phyloP scores from a whole-genome alignment of 2,113 vertebrate genomes.

The Halcyon senegalensis region DNA sequence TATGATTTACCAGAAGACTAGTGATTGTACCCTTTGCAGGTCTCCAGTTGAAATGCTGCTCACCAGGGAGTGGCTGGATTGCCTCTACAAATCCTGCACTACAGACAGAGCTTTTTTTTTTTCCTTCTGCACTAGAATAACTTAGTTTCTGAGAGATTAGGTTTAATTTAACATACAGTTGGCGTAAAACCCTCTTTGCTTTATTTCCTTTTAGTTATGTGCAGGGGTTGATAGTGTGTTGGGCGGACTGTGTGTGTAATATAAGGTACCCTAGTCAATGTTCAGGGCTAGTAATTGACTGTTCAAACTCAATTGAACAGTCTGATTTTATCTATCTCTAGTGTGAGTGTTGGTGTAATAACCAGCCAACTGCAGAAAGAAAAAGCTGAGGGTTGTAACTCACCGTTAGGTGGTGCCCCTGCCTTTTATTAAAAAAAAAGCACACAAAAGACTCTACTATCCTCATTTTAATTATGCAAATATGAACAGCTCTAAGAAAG shows the following conservation, averaged over 20 bases:
- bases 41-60: background rate
- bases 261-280: background rate
- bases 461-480: background rate
- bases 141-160: background rate
- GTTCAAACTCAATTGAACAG: background rate
- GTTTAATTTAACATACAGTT: background rate
- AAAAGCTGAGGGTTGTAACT: background rate
- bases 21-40: background rate
- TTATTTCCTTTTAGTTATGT: background rate
- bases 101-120: background rate
- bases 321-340: background rate
- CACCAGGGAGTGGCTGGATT: background rate
- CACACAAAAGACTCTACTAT: background rate
- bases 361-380: background rate
- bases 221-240: fast-evolving
- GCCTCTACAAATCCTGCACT: background rate
- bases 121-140: background rate
- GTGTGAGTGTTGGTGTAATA: background rate
- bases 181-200: background rate
- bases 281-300: background rate
- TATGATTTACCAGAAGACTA: background rate
- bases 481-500: background rate
- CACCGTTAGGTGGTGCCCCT: constrained; percentile 67
- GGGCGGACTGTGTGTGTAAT: fast-evolving
- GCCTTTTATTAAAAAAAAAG: background rate